Evolutionary conservation across 2,113 vertebrate species (phyloP), one percentile per base, ranked within the genome.

Genomic region (Ceuthmochares aereus): DNA sequence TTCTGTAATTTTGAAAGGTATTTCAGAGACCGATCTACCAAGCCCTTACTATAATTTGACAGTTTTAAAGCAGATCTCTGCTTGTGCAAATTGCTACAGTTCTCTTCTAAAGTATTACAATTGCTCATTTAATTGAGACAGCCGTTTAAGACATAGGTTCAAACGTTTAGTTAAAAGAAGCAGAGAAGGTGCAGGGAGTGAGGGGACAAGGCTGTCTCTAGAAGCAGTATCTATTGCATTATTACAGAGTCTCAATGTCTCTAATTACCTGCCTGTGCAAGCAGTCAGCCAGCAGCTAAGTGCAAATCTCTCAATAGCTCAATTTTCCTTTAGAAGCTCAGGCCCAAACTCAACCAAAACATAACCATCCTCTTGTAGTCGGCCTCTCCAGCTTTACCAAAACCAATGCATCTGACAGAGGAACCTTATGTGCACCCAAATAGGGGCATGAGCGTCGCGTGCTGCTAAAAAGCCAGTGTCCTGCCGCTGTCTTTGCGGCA

Each of bases 151-250:
- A 14, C 7, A 14, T 9, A 30, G 16, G 29, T 62, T 83, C 14
- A 78, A 27, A 37, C 3, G 15, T 58, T 40, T 16, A 7, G 42
- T 37, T 62, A 34, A 29, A 78, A 51, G 23, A 51, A 22, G 72
- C 27, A 73, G 67, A 32, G 54, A 32, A 11, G 30, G 29, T 9
- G 49, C 17, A 56, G 40, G 21, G 43, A 54, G 51, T 2, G 14
- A 22, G 29, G 60, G 27, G n/a, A 23, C 6, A 4, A 0, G 4
- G 30, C 36, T 12, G 27, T 12, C 60, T 29, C 47, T 62, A 40
- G 6, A 7, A 54, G 36, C 5, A 0, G 32, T 5, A 6, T 1
- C 2, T 30, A 10, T 30, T 6, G 47, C 14, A 2, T 47, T 4
- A 2, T 6, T 4, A 23, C 26, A 6, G 16, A 3, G 27, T 25